A percentile compares a stretch with the other conserved stretches of the same genome.
Evolutionary conservation across 2,797 vertebrate species (phyloP).

Genomic region (Sebastes minor): DNA sequence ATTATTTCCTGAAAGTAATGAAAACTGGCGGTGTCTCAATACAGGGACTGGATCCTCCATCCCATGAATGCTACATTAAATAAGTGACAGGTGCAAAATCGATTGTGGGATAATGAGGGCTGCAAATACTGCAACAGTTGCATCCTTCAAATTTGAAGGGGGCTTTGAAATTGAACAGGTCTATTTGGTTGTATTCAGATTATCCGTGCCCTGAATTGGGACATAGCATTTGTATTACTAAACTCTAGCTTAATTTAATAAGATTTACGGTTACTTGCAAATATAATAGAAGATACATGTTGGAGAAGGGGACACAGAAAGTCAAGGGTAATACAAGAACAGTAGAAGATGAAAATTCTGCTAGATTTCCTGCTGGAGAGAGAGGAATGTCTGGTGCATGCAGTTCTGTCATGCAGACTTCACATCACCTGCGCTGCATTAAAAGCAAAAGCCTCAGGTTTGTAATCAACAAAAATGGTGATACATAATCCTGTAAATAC

Average conservation of each 20-base stretch:
- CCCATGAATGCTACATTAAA: not conserved
- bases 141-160: not conserved
- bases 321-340: not conserved
- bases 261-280: not conserved
- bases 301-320: not conserved
- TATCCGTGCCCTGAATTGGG: not conserved
- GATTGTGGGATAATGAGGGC: not conserved
- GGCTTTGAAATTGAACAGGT: not conserved
- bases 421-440: slow-evolving; percentile 14
- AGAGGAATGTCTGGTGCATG: slow-evolving; percentile 45
- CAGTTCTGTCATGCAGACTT: slow-evolving; percentile 56
- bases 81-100: not conserved
- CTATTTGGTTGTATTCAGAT: not conserved
- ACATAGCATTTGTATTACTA: not conserved
- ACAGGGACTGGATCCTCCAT: not conserved
- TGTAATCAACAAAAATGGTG: not conserved
- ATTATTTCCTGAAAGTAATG: not conserved
- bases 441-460: slow-evolving; percentile 42
- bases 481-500: not conserved
- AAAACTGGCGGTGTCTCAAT: not conserved
- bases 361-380: slow-evolving; percentile 35
- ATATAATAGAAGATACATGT: not conserved
- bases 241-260: not conserved
- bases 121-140: not conserved
- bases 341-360: slow-evolving; percentile 6